Percentiles rank a stretch among this genome's conserved stretches.
Evolutionary conservation across 2,113 vertebrate genomes (phyloP).

Genomic region (Mirounga angustirostris): DNA sequence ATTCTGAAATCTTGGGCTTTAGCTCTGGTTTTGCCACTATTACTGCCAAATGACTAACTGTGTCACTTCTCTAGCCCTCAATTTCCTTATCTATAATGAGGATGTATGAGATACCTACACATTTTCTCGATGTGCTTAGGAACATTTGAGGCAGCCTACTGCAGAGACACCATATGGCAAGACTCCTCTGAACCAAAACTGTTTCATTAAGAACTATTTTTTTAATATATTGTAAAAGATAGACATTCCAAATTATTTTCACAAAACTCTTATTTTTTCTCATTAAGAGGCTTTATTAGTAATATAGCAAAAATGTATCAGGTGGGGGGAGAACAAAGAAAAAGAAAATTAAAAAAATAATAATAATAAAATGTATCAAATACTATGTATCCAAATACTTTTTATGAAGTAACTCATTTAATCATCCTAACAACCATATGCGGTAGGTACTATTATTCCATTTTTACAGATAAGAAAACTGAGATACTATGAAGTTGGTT

Average conservation of each 20-base stretch:
- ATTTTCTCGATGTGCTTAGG: background rate
- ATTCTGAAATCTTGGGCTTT: background rate
- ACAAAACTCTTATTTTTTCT: constrained; percentile 44
- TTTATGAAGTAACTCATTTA: constrained; percentile 45
- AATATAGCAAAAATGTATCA: constrained; percentile 50
- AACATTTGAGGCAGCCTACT: background rate
- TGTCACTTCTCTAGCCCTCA: background rate
- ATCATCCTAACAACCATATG: background rate
- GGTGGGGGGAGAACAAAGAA: background rate
- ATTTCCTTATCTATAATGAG: background rate
- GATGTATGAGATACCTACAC: background rate
- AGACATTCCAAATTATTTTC: constrained; percentile 30
- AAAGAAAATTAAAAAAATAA: too few species aligned
- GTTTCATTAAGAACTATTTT: constrained; percentile 48
- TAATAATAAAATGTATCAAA: constrained; percentile 45
- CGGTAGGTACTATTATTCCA: background rate
- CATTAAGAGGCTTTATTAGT: constrained; percentile 11
- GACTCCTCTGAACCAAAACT: constrained; percentile 24
- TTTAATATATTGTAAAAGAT: constrained; percentile 28
- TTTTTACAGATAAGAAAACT: constrained; percentile 58
- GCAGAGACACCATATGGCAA: constrained; percentile 16
- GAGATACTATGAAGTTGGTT: background rate
- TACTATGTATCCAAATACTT: background rate
- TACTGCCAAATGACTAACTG: background rate
- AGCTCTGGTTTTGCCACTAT: background rate